phyloP scores from a whole-genome alignment of 2,888 invertebrate genomes.

The Meta bourneti region DNA sequence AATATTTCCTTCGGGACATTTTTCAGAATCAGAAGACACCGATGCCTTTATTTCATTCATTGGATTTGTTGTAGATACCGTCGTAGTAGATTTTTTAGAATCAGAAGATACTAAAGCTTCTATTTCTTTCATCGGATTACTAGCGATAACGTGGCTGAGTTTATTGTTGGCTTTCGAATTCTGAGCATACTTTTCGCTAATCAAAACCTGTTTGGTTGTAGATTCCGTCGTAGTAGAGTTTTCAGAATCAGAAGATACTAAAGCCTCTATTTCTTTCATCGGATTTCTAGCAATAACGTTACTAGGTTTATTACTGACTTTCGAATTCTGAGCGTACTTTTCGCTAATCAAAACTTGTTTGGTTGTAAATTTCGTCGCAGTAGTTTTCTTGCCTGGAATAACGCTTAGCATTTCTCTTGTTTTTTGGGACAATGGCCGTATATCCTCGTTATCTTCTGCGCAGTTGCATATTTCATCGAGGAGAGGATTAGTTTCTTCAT shows the following conservation, averaged over 20 bases:
- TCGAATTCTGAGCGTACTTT: not conserved
- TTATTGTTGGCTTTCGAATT: not conserved
- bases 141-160: too few relatives aligned
- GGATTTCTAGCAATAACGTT: too few relatives aligned
- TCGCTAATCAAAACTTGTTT: not conserved
- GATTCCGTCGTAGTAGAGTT: not conserved
- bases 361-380: not conserved
- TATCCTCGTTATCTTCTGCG: not conserved
- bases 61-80: not conserved
- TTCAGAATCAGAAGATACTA: too few relatives aligned
- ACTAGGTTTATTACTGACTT: too few relatives aligned
- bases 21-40: too few relatives aligned
- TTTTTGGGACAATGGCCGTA: slow-evolving; percentile 14
- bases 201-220: not conserved
- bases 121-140: too few relatives aligned
- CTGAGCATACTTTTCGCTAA: not conserved
- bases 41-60: too few relatives aligned
- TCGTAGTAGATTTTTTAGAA: too few relatives aligned
- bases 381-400: not conserved
- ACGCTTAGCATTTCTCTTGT: slow-evolving; percentile 38
- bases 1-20: too few relatives aligned
- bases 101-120: too few relatives aligned
- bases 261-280: too few relatives aligned
- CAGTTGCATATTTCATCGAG: slow-evolving; percentile 56
- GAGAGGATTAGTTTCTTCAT: not conserved